These are phyloP conservation scores for Narcine bancroftii DNA, from an alignment of 2,113 vertebrate genomes.

Conservation along the genomic window DNA sequence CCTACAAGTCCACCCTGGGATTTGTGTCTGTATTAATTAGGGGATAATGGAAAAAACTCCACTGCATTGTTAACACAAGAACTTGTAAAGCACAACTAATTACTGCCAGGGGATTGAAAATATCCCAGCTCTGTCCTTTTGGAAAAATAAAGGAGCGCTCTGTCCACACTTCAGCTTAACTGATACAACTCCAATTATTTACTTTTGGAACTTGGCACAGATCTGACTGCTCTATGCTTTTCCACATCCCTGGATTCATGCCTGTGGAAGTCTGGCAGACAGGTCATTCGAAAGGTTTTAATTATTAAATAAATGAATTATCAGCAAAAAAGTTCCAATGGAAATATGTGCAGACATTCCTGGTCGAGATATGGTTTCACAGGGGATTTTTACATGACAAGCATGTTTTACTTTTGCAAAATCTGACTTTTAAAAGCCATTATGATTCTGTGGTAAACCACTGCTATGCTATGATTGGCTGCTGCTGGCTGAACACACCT, in stretches of 20 bases:
- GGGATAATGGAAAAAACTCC: constrained; percentile 21
- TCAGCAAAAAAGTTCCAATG: constrained; percentile 43
- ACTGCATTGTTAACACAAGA: constrained; percentile 14
- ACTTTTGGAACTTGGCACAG: constrained; percentile 18
- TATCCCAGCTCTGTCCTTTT: constrained; percentile 12
- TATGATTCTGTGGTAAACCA: too few species aligned
- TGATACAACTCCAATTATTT: constrained; percentile 15
- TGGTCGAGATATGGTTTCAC: not conserved
- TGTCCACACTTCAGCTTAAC: not conserved
- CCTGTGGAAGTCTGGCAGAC: constrained; percentile 46
- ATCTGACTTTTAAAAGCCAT: not conserved
- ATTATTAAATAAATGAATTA: constrained; percentile 48
- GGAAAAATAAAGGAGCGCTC: not conserved
- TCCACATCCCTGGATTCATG: constrained; percentile 37
- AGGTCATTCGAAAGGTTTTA: constrained; percentile 45
- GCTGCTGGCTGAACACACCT: too few species aligned
- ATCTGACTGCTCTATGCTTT: not conserved
- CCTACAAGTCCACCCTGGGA: constrained; percentile 17
- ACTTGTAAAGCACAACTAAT: constrained; percentile 20
- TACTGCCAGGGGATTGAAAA: constrained; percentile 32
- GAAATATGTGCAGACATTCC: constrained; percentile 47
- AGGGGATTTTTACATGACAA: not conserved
- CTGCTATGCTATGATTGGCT: too few species aligned
- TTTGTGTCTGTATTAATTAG: constrained; percentile 34
- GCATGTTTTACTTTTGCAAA: constrained; percentile 1